Base-by-base conservation (phyloP, 2,888 invertebrate species). In the Congeria kusceri region DNA sequence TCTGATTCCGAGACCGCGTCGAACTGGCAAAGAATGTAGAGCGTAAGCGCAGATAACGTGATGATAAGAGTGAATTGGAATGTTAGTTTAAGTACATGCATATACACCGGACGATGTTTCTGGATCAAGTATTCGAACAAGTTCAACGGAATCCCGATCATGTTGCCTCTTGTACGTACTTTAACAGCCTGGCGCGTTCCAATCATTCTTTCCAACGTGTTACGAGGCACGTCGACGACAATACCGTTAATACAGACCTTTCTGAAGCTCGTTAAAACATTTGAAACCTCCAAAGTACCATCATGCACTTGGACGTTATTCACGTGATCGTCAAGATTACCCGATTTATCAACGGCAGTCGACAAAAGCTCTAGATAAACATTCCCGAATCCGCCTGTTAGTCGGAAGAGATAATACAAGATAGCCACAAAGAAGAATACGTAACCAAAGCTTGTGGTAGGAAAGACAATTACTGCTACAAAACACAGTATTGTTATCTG, bases 401-500 rank as follows among this genome's bases (percentile, higher is more conserved):
- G 59, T 2, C 46, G 65, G 18, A 65, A 28, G 20, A 72, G 27
- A 32, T 72, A 72, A 23, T 72, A 72, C 20, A 72, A n/a, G 20
- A 72, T n/a, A 2, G 58, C 72, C 13, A 64, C 57, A 25, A 72
- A 58, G 65, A 72, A 72, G 28, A 72, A 72, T 23, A 72, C 25
- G 18, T 72, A 72, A 0, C 72, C 72, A n/a, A 72, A 72, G 11
- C 58, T 27, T 4, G 44, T 46, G 5, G 64, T 47, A 29, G 72
- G 72, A 29, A 63, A 65, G 2, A 72, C 23, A 28, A 72, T 49
- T 0, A 72, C 58, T 0, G 72, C 72, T 28, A 72, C 59, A 28
- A 65, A 72, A 25, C 72, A 72, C n/a, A 29, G 46, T 25, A 39
- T 72, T 13, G 64, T 29, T 18, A 72, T n/a, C 46, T 65, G 46